A percentile compares a stretch with the other conserved stretches of the same genome.
phyloP scores from a whole-genome alignment of 2,888 invertebrate genomes.

The Caenorhabditis becei region DNA sequence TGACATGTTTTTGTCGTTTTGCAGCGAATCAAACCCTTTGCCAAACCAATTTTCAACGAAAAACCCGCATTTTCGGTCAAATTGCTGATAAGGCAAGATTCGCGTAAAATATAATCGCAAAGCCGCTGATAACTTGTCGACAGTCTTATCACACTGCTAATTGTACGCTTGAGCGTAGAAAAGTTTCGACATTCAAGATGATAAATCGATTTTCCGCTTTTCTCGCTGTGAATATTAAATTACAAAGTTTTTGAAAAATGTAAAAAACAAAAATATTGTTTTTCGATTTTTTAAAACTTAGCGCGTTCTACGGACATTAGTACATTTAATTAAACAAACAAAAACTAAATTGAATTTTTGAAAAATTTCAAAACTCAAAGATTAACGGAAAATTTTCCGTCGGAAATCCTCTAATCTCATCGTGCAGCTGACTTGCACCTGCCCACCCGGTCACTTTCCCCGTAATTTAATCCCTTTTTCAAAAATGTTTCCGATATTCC shows the following conservation, averaged over 20 bases:
- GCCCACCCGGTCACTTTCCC: background rate
- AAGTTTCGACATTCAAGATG: background rate
- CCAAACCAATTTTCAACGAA: background rate
- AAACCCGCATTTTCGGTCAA: background rate
- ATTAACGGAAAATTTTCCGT: background rate
- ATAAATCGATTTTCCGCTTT: slow-evolving; percentile 7
- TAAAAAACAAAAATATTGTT: too few species aligned
- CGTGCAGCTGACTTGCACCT: background rate
- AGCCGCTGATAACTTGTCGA: slow-evolving; percentile 7
- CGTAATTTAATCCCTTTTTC: background rate
- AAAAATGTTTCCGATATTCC: too few species aligned
- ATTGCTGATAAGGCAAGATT: slow-evolving; percentile 30
- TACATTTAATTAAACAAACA: too few species aligned
- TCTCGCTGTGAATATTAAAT: too few species aligned
- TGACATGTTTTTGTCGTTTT: background rate
- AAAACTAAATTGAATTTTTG: too few species aligned
- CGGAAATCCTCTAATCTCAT: background rate
- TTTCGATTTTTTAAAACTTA: too few species aligned
- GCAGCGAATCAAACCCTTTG: background rate
- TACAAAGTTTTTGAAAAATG: too few species aligned
- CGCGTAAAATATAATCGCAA: slow-evolving; percentile 25
- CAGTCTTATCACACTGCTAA: slow-evolving; percentile 6
- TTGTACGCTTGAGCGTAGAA: slow-evolving; percentile 11
- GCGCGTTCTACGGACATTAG: too few species aligned
- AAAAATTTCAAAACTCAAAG: background rate